Evolutionary conservation across 2,888 invertebrate genomes (phyloP).

Genomic region (Euzetes globulus): DNA sequence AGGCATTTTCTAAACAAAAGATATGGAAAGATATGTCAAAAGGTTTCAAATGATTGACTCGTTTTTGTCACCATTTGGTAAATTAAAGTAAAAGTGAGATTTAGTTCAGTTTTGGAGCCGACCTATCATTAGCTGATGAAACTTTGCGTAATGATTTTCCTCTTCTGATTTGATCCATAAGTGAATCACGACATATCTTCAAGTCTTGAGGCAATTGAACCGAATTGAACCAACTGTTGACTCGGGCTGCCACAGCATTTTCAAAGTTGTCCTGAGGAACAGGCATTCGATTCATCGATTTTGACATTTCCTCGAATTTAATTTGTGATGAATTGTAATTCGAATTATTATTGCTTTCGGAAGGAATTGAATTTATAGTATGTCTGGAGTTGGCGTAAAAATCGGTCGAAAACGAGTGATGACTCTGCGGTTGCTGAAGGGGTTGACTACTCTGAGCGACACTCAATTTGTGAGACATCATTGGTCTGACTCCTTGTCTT

Average conservation of each 20-base stretch:
- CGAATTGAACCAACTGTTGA: slow-evolving; percentile 60
- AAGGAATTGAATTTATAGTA: background rate
- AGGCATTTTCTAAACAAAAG: background rate
- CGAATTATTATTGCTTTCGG: slow-evolving; percentile 18
- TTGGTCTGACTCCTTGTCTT: background rate
- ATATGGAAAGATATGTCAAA: background rate
- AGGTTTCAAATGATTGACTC: background rate
- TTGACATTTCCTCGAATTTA: background rate
- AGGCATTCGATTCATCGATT: background rate
- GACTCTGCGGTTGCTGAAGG: background rate
- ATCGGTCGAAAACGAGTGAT: background rate
- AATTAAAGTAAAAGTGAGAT: background rate
- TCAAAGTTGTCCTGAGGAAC: slow-evolving; percentile 41
- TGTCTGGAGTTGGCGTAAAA: slow-evolving; percentile 12
- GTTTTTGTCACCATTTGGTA: background rate
- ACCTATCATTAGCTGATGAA: slow-evolving; percentile 37
- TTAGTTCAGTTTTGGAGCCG: slow-evolving; percentile 38
- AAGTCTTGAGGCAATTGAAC: slow-evolving; percentile 60
- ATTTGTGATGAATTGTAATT: background rate
- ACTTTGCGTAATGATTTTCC: slow-evolving; percentile 71
- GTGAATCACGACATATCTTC: slow-evolving; percentile 68
- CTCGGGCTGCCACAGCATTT: slow-evolving; percentile 48
- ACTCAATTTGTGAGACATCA: background rate
- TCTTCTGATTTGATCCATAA: slow-evolving; percentile 88
- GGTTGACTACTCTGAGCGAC: background rate